A percentile compares a stretch with the other conserved stretches of the same genome.
Conservation (phyloP, 2,888 invertebrate genomes). For the Poecilobothrus nobilitatus region DNA sequence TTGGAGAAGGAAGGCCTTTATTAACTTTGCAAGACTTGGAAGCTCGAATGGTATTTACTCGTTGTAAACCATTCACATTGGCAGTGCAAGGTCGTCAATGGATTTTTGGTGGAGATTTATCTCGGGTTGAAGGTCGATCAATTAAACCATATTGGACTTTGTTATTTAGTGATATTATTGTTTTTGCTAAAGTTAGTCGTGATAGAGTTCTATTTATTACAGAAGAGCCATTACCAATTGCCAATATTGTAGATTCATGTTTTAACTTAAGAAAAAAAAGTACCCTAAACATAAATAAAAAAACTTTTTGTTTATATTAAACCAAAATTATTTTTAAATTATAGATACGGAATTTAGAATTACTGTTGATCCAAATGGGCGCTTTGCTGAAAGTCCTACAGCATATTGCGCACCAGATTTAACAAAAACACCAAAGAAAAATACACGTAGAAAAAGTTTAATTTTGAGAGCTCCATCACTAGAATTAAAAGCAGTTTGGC, state of each 20-base stretch:
- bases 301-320: background rate
- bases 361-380: slow-evolving; percentile 57
- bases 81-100: slow-evolving; percentile 77
- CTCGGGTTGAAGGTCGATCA: slow-evolving; percentile 72
- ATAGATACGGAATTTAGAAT: slow-evolving; percentile 78
- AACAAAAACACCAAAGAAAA: slow-evolving; percentile 54
- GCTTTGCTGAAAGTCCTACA: slow-evolving; percentile 60
- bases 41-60: slow-evolving; percentile 79
- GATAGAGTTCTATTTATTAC: slow-evolving; percentile 81
- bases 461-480: slow-evolving; percentile 71
- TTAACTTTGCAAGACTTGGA: slow-evolving; percentile 77
- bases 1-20: slow-evolving; percentile 72
- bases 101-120: slow-evolving; percentile 81
- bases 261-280: slow-evolving; percentile 80
- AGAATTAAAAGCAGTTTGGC: slow-evolving; percentile 84
- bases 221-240: slow-evolving; percentile 73
- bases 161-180: slow-evolving; percentile 71
- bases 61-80: slow-evolving; percentile 81
- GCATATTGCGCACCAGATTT: slow-evolving; percentile 64
- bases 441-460: slow-evolving; percentile 58
- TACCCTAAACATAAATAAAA: slow-evolving; percentile 39
- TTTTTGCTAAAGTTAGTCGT: slow-evolving; percentile 78
- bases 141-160: slow-evolving; percentile 79
- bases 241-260: slow-evolving; percentile 70
- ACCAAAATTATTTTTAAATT: slow-evolving; percentile 22